Evolutionary conservation across 2,888 invertebrate genomes (phyloP).

Genomic region (Drosophila acutilabella): DNA sequence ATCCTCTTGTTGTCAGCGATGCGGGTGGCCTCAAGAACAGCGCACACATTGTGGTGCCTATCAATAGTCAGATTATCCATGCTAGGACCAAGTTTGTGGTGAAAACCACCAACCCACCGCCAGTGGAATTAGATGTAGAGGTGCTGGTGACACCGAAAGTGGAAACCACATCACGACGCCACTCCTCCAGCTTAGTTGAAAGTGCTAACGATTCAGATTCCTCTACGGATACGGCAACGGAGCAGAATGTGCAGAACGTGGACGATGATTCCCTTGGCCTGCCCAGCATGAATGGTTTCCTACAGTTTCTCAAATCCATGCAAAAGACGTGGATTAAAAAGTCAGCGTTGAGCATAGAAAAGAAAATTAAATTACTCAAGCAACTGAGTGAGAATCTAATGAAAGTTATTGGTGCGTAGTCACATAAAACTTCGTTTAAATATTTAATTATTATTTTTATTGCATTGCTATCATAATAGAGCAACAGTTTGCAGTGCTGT

Average conservation of each 20-base stretch:
- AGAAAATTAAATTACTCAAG: slow-evolving; percentile 82
- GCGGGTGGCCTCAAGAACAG: slow-evolving; percentile 67
- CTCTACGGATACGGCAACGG: slow-evolving; percentile 32
- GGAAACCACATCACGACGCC: slow-evolving; percentile 68
- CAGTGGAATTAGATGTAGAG: slow-evolving; percentile 34
- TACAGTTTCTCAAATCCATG: slow-evolving; percentile 81
- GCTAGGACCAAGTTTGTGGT: slow-evolving; percentile 64
- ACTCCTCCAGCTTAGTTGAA: slow-evolving; percentile 49
- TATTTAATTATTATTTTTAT: slow-evolving; percentile 2
- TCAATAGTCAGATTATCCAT: slow-evolving; percentile 59
- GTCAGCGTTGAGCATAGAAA: slow-evolving; percentile 76
- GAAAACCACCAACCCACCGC: slow-evolving; percentile 24
- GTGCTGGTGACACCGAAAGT: slow-evolving; percentile 56
- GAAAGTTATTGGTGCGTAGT: slow-evolving; percentile 88
- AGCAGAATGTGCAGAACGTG: slow-evolving; percentile 22
- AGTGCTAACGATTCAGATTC: slow-evolving; percentile 28
- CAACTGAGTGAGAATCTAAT: slow-evolving; percentile 86
- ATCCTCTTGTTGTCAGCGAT: slow-evolving; percentile 60
- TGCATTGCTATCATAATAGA: slow-evolving; percentile 79
- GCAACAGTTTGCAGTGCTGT: slow-evolving; percentile 85
- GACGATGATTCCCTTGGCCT: slow-evolving; percentile 38
- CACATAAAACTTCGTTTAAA: neutral
- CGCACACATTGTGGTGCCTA: slow-evolving; percentile 63
- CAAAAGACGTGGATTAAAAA: slow-evolving; percentile 80
- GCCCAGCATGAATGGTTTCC: slow-evolving; percentile 81